A percentile compares a stretch with the other conserved stretches of the same genome.
Conservation (phyloP, 2,888 invertebrate species). For the Lissocephala sabroskyi region DNA sequence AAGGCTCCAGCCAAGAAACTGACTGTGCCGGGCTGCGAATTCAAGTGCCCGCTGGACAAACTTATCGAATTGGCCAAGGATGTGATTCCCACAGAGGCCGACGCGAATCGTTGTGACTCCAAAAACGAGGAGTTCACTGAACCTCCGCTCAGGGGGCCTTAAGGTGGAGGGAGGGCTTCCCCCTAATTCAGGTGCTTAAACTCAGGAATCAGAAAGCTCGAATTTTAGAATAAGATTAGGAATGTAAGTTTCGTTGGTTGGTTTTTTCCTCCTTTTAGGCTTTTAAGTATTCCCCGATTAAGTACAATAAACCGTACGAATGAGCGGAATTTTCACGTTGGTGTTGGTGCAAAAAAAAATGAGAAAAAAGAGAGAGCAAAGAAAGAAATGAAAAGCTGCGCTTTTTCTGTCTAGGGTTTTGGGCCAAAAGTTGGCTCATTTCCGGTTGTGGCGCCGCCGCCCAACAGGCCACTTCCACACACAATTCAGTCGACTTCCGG, state of each 20-base stretch:
- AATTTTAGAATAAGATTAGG: no score
- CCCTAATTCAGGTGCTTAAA: slow-evolving; percentile 19
- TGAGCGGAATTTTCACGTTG: background rate
- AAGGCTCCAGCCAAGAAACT: slow-evolving; percentile 74
- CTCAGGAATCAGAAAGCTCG: slow-evolving; percentile 26
- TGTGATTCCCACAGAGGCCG: slow-evolving; percentile 74
- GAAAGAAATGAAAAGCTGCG: no score
- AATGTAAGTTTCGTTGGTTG: no score
- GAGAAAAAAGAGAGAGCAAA: no score
- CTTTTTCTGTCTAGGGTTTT: background rate
- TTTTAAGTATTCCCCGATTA: no score
- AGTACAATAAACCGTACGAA: background rate
- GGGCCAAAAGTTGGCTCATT: slow-evolving; percentile 48
- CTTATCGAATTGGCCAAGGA: slow-evolving; percentile 74
- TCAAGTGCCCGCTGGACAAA: slow-evolving; percentile 76
- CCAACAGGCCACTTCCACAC: slow-evolving; percentile 58
- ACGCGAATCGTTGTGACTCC: slow-evolving; percentile 75
- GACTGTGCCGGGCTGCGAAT: slow-evolving; percentile 78
- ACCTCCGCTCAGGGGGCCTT: slow-evolving; percentile 73
- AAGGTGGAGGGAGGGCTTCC: slow-evolving; percentile 13
- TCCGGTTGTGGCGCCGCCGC: slow-evolving; percentile 47
- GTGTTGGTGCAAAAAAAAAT: slow-evolving; percentile 7
- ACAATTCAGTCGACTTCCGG: slow-evolving; percentile 44
- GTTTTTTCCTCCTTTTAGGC: no score
- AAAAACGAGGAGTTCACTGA: slow-evolving; percentile 74